Evolutionary conservation across 2,797 vertebrate species (phyloP).

Genomic region (Urophycis tenuis): DNA sequence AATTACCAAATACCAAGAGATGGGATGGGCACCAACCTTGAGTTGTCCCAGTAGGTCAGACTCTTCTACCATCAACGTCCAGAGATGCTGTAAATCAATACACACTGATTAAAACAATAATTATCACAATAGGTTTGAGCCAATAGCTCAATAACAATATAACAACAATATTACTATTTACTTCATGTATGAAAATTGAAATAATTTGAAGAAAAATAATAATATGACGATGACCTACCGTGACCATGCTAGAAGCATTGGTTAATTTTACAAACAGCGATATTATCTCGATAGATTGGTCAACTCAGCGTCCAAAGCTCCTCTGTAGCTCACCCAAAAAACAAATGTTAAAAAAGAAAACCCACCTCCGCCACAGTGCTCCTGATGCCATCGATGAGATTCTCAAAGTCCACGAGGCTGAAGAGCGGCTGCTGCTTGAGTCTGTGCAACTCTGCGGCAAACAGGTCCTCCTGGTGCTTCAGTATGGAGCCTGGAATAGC

Average conservation of each 20-base stretch:
- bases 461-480: constrained; percentile 93
- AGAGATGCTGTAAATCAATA: constrained; percentile 81
- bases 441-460: constrained; percentile 87
- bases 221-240: neutral
- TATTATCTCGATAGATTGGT: neutral
- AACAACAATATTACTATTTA: neutral
- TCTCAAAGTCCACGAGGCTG: constrained; percentile 92
- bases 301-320: too few species aligned
- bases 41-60: constrained; percentile 90
- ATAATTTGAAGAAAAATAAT: neutral
- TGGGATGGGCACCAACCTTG: constrained; percentile 73
- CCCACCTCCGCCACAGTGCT: constrained; percentile 94
- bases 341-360: neutral
- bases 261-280: neutral
- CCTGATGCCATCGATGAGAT: constrained; percentile 87
- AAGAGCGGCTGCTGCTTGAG: constrained; percentile 93
- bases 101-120: neutral
- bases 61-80: constrained; percentile 98
- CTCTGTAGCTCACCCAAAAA: neutral
- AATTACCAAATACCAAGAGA: neutral
- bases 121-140: neutral
- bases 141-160: neutral
- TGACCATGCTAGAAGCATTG: neutral
- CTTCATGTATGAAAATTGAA: neutral
- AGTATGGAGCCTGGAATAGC: constrained; percentile 82